Evolutionary conservation across 2,888 invertebrate genomes (phyloP).

Genomic region (Macrophya alboannulata): DNA sequence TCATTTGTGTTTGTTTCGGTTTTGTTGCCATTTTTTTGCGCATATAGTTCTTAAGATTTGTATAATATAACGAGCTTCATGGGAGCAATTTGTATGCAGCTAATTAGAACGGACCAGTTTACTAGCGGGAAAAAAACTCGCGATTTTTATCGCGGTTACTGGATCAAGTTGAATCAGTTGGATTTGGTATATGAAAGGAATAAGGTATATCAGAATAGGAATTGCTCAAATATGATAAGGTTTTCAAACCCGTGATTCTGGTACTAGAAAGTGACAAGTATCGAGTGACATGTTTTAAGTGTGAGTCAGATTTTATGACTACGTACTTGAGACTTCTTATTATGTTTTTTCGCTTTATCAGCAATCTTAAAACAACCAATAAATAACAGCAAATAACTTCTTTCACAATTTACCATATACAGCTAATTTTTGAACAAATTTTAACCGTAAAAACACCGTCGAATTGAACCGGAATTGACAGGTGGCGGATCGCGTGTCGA

Average conservation of each 20-base stretch:
- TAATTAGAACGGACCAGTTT: neutral
- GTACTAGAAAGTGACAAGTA: neutral
- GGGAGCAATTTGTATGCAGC: neutral
- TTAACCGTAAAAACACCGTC: neutral
- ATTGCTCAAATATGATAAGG: constrained; percentile 19
- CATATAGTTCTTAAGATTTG: neutral
- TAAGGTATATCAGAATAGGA: neutral
- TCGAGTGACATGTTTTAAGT: neutral
- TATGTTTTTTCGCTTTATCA: neutral
- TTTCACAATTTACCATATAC: neutral
- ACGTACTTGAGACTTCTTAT: neutral
- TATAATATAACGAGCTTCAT: neutral
- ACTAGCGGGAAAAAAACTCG: neutral
- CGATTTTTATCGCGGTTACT: neutral
- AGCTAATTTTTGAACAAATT: neutral
- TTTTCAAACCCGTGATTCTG: constrained; percentile 17
- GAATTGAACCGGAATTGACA: constrained; percentile 4
- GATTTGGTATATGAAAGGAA: neutral
- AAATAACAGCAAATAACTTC: neutral
- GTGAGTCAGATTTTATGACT: constrained; percentile 6
- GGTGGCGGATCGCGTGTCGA: neutral
- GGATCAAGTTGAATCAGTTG: neutral
- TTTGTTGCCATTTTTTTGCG: neutral
- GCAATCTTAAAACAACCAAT: neutral
- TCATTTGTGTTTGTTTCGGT: neutral